These are phyloP conservation scores for Coptodon rendalli DNA, from an alignment of 2,113 vertebrate species.

Conservation along the genomic window DNA sequence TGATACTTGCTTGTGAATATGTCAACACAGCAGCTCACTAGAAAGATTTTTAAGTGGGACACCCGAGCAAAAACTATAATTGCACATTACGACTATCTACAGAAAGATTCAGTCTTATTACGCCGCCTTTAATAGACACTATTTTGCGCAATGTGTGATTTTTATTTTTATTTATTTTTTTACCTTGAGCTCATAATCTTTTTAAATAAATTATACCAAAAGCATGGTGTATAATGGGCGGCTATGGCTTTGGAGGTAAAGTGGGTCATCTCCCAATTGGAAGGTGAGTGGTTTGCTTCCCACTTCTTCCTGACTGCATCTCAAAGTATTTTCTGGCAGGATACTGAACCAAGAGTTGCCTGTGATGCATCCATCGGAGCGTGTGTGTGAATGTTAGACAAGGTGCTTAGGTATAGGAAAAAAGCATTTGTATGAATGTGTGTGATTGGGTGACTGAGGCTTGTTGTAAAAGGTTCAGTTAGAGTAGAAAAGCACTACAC, in stretches of 20 bases:
- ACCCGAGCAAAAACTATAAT: neutral
- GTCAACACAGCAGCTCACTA: neutral
- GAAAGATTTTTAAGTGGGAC: neutral
- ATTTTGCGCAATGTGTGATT: neutral
- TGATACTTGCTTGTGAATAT: neutral
- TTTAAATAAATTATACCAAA: neutral
- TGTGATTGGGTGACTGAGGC: neutral
- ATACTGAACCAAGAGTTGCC: neutral
- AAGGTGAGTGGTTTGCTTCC: neutral
- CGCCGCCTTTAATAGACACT: neutral
- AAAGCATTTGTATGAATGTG: neutral
- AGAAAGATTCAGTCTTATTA: neutral
- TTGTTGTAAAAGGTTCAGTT: neutral
- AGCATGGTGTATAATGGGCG: neutral
- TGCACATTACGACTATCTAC: neutral
- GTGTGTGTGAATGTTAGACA: neutral
- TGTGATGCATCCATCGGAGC: neutral
- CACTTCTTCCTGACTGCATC: neutral
- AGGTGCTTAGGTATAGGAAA: neutral
- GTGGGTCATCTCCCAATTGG: neutral
- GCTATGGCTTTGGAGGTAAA: neutral
- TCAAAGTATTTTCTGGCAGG: neutral
- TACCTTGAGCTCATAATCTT: neutral
- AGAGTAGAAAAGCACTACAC: neutral
- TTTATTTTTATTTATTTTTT: neutral